A percentile compares a stretch with the other conserved stretches of the same genome.
Evolutionary conservation across 2,888 invertebrate genomes (phyloP).

Genomic region (Rhaphigaster nebulosa): DNA sequence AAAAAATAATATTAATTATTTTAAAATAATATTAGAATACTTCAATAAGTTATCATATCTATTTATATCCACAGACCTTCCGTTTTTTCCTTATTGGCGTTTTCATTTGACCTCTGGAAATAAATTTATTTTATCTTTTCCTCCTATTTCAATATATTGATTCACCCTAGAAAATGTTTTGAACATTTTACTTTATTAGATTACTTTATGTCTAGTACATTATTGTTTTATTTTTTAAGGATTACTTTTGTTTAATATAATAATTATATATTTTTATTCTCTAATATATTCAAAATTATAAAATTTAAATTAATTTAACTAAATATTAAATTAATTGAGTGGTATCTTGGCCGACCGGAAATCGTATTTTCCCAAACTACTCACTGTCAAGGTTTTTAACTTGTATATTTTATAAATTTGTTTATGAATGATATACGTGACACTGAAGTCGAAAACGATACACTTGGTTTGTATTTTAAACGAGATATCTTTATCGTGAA

Average conservation of each 20-base stretch:
- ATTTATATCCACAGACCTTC: neutral
- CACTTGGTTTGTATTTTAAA: neutral
- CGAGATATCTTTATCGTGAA: neutral
- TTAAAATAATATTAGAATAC: too few relatives aligned
- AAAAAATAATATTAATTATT: too few relatives aligned
- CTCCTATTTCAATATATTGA: neutral
- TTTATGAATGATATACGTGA: conserved; percentile 7
- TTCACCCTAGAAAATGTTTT: neutral
- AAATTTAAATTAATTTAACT: too few relatives aligned
- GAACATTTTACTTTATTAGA: neutral
- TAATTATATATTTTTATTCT: too few relatives aligned
- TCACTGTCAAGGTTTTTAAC: neutral
- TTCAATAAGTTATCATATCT: too few relatives aligned
- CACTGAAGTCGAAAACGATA: neutral
- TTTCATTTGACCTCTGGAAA: neutral
- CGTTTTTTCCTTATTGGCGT: neutral
- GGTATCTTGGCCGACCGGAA: neutral
- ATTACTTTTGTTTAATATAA: too few relatives aligned
- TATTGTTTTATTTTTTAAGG: neutral
- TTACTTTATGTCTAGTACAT: neutral
- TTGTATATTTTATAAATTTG: neutral
- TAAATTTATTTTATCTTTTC: neutral
- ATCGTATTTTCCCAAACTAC: neutral
- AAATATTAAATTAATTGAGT: too few relatives aligned
- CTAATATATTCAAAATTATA: too few relatives aligned